Base-by-base conservation (phyloP, 1,140 invertebrate genomes). In the Neodiprion pinetum region DNA sequence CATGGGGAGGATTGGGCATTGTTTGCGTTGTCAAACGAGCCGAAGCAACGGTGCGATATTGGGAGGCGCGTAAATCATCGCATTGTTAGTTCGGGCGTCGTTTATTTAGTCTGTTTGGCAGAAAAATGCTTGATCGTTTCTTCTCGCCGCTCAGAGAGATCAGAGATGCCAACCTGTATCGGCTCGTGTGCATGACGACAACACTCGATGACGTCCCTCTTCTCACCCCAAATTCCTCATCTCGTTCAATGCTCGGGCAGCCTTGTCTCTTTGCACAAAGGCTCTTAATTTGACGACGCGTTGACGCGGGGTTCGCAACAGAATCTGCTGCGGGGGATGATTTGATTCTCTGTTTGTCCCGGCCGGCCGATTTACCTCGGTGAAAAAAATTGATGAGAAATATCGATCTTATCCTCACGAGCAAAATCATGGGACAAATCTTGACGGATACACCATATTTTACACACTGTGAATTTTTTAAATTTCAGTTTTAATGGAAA, bases 51-150 rank as follows among this genome's bases (percentile, higher is more conserved):
- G 28, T 40, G n/a, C 53, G 5, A 61, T 61, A 61, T 61, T 61
- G 53, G 53, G n/a, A 61, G n/a, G 5, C 7, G 53, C n/a, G n/a
- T 61, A 61, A 61, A 61, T 61, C 53, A 61, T 61, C 9, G 3
- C 9, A 61, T 61, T 61, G 53, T 61, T 40, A 61, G 11, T 61
- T 17, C 9, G 11, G 53, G 53, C 53, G 53, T 17, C 11, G 9
- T 83, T 82, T 79, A 83, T 83, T 83, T 83, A 79, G 77, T 83
- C 81, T 80, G 81, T 80, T 83, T 77, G 77, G 74, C 77, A 77
- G 77, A 77, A 83, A 80, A 81, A 79, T 80, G 81, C 81, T 81
- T 83, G 53, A 61, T 82, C 78, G 78, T 69, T 69, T 69, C 28
- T 40, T 40, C 11, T 61, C 53, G 0, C 9, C 53, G 3, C n/a